phyloP scores from a whole-genome alignment of 2,888 invertebrate genomes.

The Meiosimyza platycephala region DNA sequence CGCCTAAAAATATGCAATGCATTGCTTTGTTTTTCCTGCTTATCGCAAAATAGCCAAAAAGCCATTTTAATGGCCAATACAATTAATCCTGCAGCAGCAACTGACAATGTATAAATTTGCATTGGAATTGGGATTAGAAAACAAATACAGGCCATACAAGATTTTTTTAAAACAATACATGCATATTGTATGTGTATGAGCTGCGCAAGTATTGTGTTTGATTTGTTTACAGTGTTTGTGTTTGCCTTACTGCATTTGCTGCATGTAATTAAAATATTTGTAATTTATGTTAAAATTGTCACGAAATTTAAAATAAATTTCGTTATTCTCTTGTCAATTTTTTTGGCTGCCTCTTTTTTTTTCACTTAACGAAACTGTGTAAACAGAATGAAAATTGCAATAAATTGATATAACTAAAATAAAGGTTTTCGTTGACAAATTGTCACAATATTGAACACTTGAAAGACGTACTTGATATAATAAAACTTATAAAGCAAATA shows the following conservation, averaged over 20 bases:
- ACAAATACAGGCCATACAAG: background rate
- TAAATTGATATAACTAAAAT: no score
- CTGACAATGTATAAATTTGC: constrained; percentile 25
- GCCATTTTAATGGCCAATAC: constrained; percentile 54
- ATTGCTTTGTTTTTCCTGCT: constrained; percentile 7
- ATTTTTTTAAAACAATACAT: background rate
- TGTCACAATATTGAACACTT: no score
- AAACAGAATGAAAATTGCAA: background rate
- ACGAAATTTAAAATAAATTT: constrained; percentile 22
- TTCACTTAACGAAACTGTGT: background rate
- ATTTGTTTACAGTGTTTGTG: constrained; percentile 1
- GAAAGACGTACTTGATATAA: no score
- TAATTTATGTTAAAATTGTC: constrained; percentile 27
- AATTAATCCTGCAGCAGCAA: constrained; percentile 57
- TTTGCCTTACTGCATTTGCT: constrained; percentile 4
- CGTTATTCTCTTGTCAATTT: background rate
- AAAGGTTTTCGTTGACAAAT: no score
- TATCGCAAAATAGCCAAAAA: constrained; percentile 35
- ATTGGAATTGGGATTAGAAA: constrained; percentile 27
- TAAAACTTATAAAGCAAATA: no score
- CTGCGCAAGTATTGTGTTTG: no score
- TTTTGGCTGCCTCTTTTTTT: background rate
- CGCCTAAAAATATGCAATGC: background rate
- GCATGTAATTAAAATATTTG: constrained; percentile 28
- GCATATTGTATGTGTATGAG: background rate